Evolutionary conservation across 2,113 vertebrate genomes (phyloP).

Genomic region (human): GRCh38 chr7:128996501-128997000

Average conservation of each 20-base stretch:
- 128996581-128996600: no score
- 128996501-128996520: no score
- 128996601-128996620: no score
- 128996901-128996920: background rate
- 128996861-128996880: background rate
- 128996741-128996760: background rate
- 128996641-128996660: no score
- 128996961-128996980: slow-evolving; percentile 30
- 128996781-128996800: background rate
- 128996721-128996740: no score
- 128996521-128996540: no score
- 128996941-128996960: background rate
- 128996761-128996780: background rate
- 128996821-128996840: slow-evolving; percentile 16
- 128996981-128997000: background rate
- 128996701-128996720: no score
- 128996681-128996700: no score
- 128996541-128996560: no score
- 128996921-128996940: background rate
- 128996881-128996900: slow-evolving; percentile 9
- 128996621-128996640: no score
- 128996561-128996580: no score
- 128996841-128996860: background rate
- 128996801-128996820: background rate
- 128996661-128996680: no score